Evolutionary conservation across 2,888 invertebrate species (phyloP).

Genomic region (Malthinus seriepunctatus): DNA sequence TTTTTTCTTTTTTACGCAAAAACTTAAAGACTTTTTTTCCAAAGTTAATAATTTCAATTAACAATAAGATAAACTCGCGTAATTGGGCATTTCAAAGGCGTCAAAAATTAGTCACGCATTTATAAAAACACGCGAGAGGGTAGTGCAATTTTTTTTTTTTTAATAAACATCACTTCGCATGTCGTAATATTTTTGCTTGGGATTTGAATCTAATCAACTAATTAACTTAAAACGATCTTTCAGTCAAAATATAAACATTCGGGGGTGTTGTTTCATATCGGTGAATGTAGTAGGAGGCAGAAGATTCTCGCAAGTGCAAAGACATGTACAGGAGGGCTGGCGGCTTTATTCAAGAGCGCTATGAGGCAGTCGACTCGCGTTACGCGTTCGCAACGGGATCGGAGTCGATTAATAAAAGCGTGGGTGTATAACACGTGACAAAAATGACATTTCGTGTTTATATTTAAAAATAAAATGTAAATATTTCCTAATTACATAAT

Average conservation of each 20-base stretch:
- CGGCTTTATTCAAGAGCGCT: slow-evolving; percentile 19
- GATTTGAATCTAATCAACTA: not conserved
- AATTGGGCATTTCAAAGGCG: slow-evolving; percentile 9
- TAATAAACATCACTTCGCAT: too few species aligned
- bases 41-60: slow-evolving; percentile 7
- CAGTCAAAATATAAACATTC: slow-evolving; percentile 20
- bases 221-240: slow-evolving; percentile 19
- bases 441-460: slow-evolving; percentile 11
- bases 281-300: slow-evolving; percentile 19
- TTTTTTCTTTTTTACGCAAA: too few species aligned
- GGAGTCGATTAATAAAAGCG: slow-evolving; percentile 18
- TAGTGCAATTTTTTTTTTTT: not conserved
- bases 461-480: slow-evolving; percentile 12
- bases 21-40: not conserved
- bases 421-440: slow-evolving; percentile 26
- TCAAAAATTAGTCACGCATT: slow-evolving; percentile 11
- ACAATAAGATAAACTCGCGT: slow-evolving; percentile 2
- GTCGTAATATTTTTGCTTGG: slow-evolving; percentile 1
- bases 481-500: slow-evolving; percentile 6
- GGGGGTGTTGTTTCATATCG: slow-evolving; percentile 26
- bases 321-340: slow-evolving; percentile 25
- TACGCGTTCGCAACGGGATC: slow-evolving; percentile 20
- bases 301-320: slow-evolving; percentile 26
- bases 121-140: slow-evolving; percentile 6
- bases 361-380: slow-evolving; percentile 27